A percentile compares a stretch with the other conserved stretches of the same genome.
Conservation (phyloP, 2,888 invertebrate genomes). For the Athripsodes cinereus region DNA sequence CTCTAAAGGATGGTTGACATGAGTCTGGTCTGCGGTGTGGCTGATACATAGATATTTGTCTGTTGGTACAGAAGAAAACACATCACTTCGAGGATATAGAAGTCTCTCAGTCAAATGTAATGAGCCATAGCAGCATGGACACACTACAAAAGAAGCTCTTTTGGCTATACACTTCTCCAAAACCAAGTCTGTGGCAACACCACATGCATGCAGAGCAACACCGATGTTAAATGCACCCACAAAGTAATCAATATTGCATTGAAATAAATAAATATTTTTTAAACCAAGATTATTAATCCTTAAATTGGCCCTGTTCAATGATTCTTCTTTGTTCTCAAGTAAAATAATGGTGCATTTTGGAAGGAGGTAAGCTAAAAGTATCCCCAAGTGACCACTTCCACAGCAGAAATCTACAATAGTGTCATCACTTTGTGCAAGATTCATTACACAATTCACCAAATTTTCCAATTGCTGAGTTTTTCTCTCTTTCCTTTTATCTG, state of each 20-base stretch:
- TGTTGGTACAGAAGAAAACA: slow-evolving; percentile 44
- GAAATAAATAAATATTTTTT: slow-evolving; percentile 70
- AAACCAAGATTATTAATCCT: slow-evolving; percentile 62
- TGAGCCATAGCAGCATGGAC: slow-evolving; percentile 93
- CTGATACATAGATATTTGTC: slow-evolving; percentile 74
- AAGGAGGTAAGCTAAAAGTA: slow-evolving; percentile 72
- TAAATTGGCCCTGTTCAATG: slow-evolving; percentile 65
- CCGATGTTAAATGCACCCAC: slow-evolving; percentile 78
- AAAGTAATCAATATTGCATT: slow-evolving; percentile 90
- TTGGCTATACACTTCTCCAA: slow-evolving; percentile 72
- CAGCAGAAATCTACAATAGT: slow-evolving; percentile 90
- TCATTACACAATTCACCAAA: slow-evolving; percentile 68
- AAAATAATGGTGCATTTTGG: slow-evolving; percentile 75
- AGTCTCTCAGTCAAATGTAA: slow-evolving; percentile 75
- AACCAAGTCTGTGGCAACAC: slow-evolving; percentile 90
- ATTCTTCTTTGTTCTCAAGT: slow-evolving; percentile 88
- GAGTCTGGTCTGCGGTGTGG: slow-evolving; percentile 90
- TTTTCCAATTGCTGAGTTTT: slow-evolving; percentile 87
- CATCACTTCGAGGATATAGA: slow-evolving; percentile 74
- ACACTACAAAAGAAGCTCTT: slow-evolving; percentile 78
- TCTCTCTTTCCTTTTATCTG: slow-evolving; percentile 61
- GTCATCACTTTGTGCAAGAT: slow-evolving; percentile 60
- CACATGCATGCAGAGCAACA: slow-evolving; percentile 88
- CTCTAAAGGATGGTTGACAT: slow-evolving; percentile 63
- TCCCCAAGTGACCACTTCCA: slow-evolving; percentile 89